Percentiles rank a stretch among this genome's conserved stretches.
Conservation (phyloP, 2,113 vertebrate genomes). For the Anoura caudifer region DNA sequence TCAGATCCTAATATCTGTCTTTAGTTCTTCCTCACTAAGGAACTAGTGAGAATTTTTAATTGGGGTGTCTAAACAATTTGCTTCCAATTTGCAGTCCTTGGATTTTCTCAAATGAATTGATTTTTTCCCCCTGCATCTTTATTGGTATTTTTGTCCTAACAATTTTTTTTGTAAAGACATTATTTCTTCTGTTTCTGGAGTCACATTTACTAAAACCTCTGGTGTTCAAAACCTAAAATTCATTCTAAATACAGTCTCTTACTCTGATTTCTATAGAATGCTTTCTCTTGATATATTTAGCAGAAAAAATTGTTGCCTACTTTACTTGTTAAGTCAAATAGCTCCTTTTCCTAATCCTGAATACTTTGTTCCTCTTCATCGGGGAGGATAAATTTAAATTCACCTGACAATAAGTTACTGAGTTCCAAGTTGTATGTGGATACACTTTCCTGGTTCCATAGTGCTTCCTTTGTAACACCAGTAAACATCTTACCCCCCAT, state of each 20-base stretch:
- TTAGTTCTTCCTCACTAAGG: neutral
- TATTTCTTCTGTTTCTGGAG: neutral
- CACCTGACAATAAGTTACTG: neutral
- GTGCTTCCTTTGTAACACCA: neutral
- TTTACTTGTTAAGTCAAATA: neutral
- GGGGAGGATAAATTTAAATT: neutral
- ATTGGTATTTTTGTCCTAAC: neutral
- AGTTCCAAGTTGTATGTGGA: neutral
- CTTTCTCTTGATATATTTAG: neutral
- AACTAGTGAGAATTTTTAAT: conserved; percentile 21
- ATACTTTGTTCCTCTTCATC: neutral
- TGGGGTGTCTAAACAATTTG: neutral
- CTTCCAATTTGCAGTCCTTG: neutral
- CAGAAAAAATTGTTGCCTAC: neutral
- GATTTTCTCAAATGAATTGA: neutral
- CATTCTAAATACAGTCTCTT: neutral
- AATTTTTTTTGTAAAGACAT: neutral
- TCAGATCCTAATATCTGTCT: neutral
- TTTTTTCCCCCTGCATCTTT: neutral
- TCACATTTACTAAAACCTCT: neutral
- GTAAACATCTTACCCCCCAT: neutral
- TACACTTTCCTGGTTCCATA: neutral
- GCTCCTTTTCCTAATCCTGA: neutral
- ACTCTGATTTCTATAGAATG: neutral
- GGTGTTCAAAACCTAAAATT: neutral